Evolutionary conservation across 2,888 invertebrate species (phyloP).

Genomic region (Coelinius sp.): DNA sequence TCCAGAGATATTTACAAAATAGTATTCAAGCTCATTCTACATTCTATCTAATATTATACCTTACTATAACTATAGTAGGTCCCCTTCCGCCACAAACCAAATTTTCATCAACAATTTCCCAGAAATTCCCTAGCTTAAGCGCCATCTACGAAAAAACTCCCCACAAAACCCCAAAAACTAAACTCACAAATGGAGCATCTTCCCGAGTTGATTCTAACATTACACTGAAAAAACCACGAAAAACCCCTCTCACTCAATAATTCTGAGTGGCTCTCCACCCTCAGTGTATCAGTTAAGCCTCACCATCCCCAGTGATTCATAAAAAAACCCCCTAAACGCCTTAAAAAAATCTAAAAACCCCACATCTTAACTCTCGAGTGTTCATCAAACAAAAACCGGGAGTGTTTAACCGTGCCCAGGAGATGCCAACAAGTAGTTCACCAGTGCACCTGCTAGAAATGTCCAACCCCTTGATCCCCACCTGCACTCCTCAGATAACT

Average conservation of each 20-base stretch:
- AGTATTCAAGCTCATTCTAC: too few relatives aligned
- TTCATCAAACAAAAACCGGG: constrained; percentile 7
- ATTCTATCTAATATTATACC: too few relatives aligned
- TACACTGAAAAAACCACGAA: background rate
- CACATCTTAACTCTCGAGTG: background rate
- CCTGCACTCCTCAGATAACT: background rate
- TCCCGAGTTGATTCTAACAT: constrained; percentile 2
- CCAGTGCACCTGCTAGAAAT: background rate
- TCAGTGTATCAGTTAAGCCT: background rate
- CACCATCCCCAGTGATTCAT: background rate
- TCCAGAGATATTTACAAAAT: too few relatives aligned
- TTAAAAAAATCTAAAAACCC: background rate
- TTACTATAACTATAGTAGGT: too few relatives aligned
- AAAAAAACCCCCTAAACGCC: background rate
- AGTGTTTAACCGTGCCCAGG: background rate
- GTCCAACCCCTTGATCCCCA: background rate
- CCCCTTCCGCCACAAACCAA: too few relatives aligned
- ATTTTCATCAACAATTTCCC: background rate
- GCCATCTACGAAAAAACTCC: background rate
- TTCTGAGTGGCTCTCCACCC: background rate
- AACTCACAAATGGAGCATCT: constrained; percentile 23
- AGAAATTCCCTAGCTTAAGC: background rate
- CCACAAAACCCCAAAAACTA: background rate
- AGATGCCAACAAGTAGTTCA: constrained; percentile 25
- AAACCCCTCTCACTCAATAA: background rate